Percentiles rank a stretch among this genome's conserved stretches.
Conservation (phyloP, 1,140 invertebrate species). For the Temnothorax longispinosus region DNA sequence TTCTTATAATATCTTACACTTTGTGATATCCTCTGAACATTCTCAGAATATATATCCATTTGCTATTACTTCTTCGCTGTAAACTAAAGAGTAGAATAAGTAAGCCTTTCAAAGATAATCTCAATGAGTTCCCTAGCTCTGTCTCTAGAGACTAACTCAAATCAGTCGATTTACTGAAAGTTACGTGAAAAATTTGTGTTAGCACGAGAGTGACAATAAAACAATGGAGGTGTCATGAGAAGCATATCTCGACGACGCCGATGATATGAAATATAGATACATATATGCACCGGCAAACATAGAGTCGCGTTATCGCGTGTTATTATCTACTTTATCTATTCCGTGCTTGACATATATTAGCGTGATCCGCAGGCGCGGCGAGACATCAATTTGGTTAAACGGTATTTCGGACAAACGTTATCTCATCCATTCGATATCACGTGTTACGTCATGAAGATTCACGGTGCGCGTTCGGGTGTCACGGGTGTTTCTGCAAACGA, state of each 20-base stretch:
- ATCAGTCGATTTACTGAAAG: neutral
- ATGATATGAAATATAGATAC: too few relatives aligned
- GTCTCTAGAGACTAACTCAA: neutral
- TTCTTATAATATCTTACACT: too few relatives aligned
- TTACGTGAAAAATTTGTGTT: neutral
- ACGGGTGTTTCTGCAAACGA: conserved; percentile 38
- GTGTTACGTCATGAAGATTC: conserved; percentile 31
- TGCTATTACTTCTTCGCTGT: neutral
- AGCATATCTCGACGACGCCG: neutral
- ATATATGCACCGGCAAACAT: neutral
- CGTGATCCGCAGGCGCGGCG: neutral
- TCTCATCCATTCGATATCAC: neutral
- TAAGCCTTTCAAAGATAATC: neutral
- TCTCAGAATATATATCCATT: too few relatives aligned
- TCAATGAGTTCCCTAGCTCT: neutral
- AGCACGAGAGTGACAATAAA: neutral
- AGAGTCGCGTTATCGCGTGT: conserved; percentile 1
- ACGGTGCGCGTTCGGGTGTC: conserved; percentile 20
- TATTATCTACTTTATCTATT: neutral
- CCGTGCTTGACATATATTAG: neutral
- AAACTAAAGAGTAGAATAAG: neutral
- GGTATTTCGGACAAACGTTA: neutral
- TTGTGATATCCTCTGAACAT: too few relatives aligned
- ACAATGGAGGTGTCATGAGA: neutral
- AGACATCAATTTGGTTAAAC: conserved; percentile 3